phyloP scores from a whole-genome alignment of 2,113 vertebrate genomes.

The Chelonoidis abingdonii region DNA sequence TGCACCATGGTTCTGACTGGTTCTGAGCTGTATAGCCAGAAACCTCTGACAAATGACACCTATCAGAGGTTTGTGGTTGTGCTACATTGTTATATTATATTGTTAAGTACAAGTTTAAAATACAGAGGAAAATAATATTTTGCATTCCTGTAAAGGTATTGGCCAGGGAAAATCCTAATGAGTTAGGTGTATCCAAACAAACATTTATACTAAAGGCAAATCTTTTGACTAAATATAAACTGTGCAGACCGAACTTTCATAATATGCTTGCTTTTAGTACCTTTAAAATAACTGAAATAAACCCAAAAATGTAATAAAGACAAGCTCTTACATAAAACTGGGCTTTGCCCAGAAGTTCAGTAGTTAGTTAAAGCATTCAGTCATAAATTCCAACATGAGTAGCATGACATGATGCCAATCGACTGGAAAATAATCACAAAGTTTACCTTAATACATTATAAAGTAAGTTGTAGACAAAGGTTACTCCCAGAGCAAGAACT shows the following conservation, averaged over 20 bases:
- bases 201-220: accelerated
- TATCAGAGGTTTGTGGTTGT: neutral
- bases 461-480: neutral
- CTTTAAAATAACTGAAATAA: neutral
- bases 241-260: neutral
- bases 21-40: neutral
- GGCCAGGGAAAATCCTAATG: neutral
- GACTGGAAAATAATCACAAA: slow-evolving; percentile 27
- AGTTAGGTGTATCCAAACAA: neutral
- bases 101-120: neutral
- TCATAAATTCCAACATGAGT: neutral
- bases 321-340: neutral
- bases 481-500: neutral
- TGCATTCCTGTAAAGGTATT: neutral
- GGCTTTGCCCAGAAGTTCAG: neutral
- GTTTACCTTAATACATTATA: neutral
- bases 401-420: slow-evolving; percentile 34
- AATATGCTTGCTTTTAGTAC: neutral
- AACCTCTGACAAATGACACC: neutral
- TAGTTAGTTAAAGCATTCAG: neutral
- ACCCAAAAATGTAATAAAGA: neutral
- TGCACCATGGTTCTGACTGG: neutral
- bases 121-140: neutral
- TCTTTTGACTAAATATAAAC: accelerated
- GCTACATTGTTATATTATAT: neutral